Conservation (phyloP, 2,797 vertebrate genomes). For the Megalops cyprinoides region DNA sequence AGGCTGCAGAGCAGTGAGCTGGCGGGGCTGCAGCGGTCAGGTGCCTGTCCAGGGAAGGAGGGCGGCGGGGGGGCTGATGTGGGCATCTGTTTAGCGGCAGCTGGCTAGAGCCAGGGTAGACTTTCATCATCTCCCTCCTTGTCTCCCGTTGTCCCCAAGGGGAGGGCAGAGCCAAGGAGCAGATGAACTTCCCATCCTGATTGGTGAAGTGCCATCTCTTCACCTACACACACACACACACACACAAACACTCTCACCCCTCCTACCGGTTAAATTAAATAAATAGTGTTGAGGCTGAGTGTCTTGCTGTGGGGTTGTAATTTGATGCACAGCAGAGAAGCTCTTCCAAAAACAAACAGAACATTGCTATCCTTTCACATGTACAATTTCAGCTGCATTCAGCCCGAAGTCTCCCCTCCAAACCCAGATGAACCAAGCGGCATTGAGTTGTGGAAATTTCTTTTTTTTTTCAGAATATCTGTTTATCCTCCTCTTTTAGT, state of each 20-base stretch:
- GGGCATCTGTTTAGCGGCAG: constrained; percentile 51
- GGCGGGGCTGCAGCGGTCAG: constrained; percentile 44
- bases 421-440: neutral
- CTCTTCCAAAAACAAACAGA: neutral
- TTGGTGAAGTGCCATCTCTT: neutral
- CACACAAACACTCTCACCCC: neutral
- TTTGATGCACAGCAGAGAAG: neutral
- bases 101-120: neutral
- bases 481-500: too few species aligned
- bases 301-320: constrained; percentile 5
- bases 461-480: too few species aligned
- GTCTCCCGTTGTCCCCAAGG: neutral
- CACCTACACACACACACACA: neutral
- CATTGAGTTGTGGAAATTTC: neutral
- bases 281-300: neutral
- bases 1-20: too few species aligned
- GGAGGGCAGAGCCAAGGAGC: too few species aligned
- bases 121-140: constrained; percentile 11
- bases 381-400: neutral
- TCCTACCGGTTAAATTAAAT: neutral
- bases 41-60: constrained; percentile 51
- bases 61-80: constrained; percentile 22
- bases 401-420: neutral
- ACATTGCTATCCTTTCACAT: neutral
- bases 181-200: neutral